These are phyloP conservation scores for Tragelaphus scriptus DNA, from an alignment of 2,113 vertebrate genomes.

Conservation along the genomic window DNA sequence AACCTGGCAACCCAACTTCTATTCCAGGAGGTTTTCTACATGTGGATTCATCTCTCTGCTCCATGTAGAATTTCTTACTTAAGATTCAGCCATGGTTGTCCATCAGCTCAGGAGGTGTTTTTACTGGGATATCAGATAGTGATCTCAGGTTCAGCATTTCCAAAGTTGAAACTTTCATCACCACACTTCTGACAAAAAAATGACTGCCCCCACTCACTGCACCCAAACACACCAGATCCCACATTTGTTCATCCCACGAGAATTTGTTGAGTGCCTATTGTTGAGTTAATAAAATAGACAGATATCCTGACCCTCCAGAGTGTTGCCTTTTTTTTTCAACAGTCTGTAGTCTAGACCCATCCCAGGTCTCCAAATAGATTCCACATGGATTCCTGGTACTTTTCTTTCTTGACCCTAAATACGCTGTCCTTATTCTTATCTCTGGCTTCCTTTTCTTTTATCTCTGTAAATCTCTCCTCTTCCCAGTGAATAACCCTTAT, in stretches of 20 bases:
- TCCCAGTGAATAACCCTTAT: not conserved
- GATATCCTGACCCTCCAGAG: not conserved
- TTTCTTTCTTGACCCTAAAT: not conserved
- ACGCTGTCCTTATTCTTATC: not conserved
- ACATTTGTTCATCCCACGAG: not conserved
- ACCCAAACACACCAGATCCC: not conserved
- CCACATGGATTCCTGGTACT: not conserved
- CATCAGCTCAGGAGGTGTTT: not conserved
- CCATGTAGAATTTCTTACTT: not conserved
- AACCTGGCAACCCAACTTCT: not conserved
- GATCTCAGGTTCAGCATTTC: not conserved
- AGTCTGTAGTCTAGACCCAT: not conserved
- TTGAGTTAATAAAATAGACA: not conserved
- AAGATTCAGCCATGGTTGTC: not conserved
- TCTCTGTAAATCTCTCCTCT: not conserved
- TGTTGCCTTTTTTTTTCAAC: not conserved
- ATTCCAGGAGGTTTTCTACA: not conserved
- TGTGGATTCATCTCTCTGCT: not conserved
- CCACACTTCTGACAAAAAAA: not conserved
- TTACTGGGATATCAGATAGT: fast-evolving
- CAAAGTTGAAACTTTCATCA: not conserved
- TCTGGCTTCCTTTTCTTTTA: not conserved
- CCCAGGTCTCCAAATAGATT: not conserved
- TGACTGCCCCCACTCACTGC: not conserved
- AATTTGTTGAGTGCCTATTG: not conserved